Base-by-base conservation (phyloP, 2,888 invertebrate species). In the Ceraclea dissimilis region DNA sequence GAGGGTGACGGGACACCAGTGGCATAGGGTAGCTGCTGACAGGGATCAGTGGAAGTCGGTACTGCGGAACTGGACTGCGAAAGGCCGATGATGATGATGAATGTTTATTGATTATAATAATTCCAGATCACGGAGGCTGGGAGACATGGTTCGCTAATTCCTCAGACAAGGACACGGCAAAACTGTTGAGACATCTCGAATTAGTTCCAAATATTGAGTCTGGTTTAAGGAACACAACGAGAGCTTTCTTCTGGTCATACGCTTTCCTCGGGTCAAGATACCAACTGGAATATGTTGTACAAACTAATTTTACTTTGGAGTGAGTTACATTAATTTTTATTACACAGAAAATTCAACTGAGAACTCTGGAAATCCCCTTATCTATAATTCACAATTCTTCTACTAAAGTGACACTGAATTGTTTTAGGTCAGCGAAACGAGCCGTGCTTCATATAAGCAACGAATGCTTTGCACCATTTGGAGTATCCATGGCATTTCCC, bases 231-330 rank as follows among this genome's bases (percentile, higher is more conserved):
- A 88, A 89, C 67, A 85, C 85, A 0, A 87, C 88, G 0, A 81
- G 80, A 63, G 85, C 87, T 2, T 87, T 85, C 66, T 87, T 88
- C 65, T 86, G 86, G 84, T 83, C 86, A 0, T 88, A 89, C 65
- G 86, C 90, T 0, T 89, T 88, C 66, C 70, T 90, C 1, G 88
- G 87, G 10, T 89, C 90, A 0, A 73, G 75, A 63, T 79, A 83
- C n/a, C 82, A 86, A 64, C 72, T 90, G 13, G 83, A 86, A 65
- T 88, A 85, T 66, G 78, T 88, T 52, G 81, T 88, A 1, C 83
- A 84, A 66, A 81, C 85, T 0, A 88, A 89, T 67, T 88, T 81
- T 69, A 78, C 85, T 1, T 74, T 78, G 59, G 78, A 73, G 84
- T 84, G 72, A 68, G 69, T 64, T 19, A 11, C 31, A 44, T 34